phyloP scores from a whole-genome alignment of 1,140 invertebrate genomes.

The Aradophagus sp. region DNA sequence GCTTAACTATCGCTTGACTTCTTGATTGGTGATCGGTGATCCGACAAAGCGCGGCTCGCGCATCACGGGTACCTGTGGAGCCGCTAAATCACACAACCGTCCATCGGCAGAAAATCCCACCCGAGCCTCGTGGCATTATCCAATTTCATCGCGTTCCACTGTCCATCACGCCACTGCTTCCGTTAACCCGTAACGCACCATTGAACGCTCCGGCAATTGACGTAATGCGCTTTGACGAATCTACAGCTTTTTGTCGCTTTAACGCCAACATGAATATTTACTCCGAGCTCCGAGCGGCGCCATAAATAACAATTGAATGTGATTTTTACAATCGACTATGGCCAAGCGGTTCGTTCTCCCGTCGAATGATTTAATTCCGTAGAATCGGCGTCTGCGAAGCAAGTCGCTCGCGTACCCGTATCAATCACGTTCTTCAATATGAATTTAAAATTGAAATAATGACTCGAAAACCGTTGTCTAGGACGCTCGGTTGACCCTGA shows the following conservation, averaged over 20 bases:
- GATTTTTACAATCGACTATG: conserved; percentile 19
- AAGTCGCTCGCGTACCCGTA: conserved; percentile 18
- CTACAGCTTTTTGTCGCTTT: conserved; percentile 15
- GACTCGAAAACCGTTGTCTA: background rate
- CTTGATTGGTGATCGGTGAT: conserved; percentile 56
- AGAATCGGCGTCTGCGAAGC: no score
- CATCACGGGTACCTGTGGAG: conserved; percentile 48
- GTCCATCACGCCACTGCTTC: conserved; percentile 48
- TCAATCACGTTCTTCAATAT: conserved; percentile 30
- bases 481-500: conserved; percentile 10
- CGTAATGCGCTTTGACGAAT: conserved; percentile 26
- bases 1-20: conserved; percentile 59
- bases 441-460: conserved; percentile 19
- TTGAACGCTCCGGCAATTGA: conserved; percentile 7
- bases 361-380: no score
- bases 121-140: conserved; percentile 36
- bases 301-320: conserved; percentile 41
- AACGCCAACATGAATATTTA: no score
- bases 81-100: conserved; percentile 44
- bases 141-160: conserved; percentile 31
- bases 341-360: no score
- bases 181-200: conserved; percentile 32
- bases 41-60: conserved; percentile 49
- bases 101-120: conserved; percentile 43
- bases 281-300: background rate